A percentile compares a stretch with the other conserved stretches of the same genome.
Evolutionary conservation across 1,140 invertebrate species (phyloP).

Genomic region (Caenorhabditis brenneri): DNA sequence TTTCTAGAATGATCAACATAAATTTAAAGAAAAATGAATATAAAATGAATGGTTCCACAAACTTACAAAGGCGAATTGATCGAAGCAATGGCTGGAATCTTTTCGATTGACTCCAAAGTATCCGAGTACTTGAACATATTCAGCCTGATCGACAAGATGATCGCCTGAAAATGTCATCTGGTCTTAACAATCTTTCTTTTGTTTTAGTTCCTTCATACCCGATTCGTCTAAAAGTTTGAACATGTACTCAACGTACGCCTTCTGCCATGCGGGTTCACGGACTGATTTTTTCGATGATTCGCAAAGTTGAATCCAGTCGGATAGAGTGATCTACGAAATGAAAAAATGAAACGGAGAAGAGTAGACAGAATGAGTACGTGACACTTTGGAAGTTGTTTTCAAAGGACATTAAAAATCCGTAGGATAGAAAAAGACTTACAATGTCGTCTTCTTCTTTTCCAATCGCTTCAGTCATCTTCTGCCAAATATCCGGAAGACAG

Average conservation of each 20-base stretch:
- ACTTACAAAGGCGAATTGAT: slow-evolving; percentile 35
- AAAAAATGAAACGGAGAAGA: not conserved
- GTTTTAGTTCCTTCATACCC: not conserved
- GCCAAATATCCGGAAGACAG: slow-evolving; percentile 26
- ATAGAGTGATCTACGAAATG: slow-evolving; percentile 17
- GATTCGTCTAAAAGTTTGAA: slow-evolving; percentile 17
- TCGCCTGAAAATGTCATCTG: slow-evolving; percentile 6
- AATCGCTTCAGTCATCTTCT: slow-evolving; percentile 28
- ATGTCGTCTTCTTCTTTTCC: slow-evolving; percentile 28
- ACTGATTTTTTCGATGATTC: slow-evolving; percentile 7
- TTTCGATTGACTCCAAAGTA: slow-evolving; percentile 36
- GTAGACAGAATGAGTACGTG: not conserved
- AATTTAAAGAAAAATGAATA: not conserved
- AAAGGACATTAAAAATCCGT: not conserved
- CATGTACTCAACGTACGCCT: slow-evolving; percentile 38
- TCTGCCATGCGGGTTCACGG: slow-evolving; percentile 28
- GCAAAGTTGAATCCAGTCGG: slow-evolving; percentile 36
- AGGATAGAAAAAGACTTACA: not conserved
- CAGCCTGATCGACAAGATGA: slow-evolving; percentile 32
- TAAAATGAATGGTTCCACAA: not conserved
- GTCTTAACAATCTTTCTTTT: not conserved
- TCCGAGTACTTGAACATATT: slow-evolving; percentile 39
- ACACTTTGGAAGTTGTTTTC: not conserved
- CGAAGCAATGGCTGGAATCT: slow-evolving; percentile 4
- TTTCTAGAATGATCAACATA: too few species aligned